Conservation (phyloP, 2,888 invertebrate species). For the Orchesella flavescens region DNA sequence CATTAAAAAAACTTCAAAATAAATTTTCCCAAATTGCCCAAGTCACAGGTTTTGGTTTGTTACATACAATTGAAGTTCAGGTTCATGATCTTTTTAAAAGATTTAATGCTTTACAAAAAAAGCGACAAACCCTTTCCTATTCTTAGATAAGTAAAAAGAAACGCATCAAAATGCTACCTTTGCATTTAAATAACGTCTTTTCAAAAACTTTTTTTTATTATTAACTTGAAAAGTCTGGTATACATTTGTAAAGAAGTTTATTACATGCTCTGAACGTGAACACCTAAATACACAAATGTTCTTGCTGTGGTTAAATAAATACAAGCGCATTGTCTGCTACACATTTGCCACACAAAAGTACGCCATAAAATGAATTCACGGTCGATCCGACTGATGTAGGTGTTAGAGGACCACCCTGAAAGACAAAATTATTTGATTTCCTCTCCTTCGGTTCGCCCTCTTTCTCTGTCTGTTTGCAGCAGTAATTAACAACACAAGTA, state of each 20-base stretch:
- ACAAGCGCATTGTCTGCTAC: not conserved
- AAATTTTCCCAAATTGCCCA: constrained; percentile 16
- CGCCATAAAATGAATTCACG: constrained; percentile 1
- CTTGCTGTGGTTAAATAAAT: not conserved
- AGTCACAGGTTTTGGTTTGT: not conserved
- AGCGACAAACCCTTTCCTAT: too few relatives aligned
- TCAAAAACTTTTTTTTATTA: too few relatives aligned
- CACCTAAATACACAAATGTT: not conserved
- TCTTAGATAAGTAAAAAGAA: too few relatives aligned
- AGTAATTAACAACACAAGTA: constrained; percentile 63
- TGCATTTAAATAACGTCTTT: too few relatives aligned
- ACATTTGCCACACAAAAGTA: not conserved
- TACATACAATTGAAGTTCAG: too few relatives aligned
- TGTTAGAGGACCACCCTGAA: constrained; percentile 69
- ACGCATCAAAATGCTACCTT: too few relatives aligned
- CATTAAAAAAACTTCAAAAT: constrained; percentile 24
- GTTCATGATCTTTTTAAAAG: too few relatives aligned
- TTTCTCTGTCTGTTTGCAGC: constrained; percentile 57
- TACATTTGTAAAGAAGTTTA: too few relatives aligned
- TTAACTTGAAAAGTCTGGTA: too few relatives aligned
- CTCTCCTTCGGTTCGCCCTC: constrained; percentile 56
- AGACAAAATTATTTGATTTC: constrained; percentile 61
- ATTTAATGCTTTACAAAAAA: too few relatives aligned
- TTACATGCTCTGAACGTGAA: not conserved
- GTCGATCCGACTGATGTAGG: constrained; percentile 18